phyloP scores from a whole-genome alignment of 1,140 invertebrate species.

The Physella acuta region DNA sequence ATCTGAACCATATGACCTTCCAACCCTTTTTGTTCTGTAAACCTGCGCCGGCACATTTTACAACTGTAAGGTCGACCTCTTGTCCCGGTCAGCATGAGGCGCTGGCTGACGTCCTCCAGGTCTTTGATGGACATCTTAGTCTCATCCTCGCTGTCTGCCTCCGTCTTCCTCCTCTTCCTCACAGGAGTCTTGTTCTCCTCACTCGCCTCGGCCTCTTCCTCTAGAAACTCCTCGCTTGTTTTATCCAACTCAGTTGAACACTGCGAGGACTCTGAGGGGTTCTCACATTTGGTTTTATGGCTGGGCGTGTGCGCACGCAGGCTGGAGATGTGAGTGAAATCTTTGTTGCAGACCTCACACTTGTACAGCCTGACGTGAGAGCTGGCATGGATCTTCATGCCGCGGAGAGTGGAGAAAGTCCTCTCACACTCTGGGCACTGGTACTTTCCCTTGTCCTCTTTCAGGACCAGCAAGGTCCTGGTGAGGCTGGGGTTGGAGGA shows the following conservation, averaged over 20 bases:
- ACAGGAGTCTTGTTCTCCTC: neutral
- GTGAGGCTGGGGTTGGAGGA: neutral
- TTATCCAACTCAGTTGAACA: neutral
- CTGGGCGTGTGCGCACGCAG: constrained; percentile 8
- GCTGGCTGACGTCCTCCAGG: neutral
- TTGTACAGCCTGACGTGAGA: constrained; percentile 20
- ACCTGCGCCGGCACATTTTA: constrained; percentile 17
- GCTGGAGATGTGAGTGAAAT: constrained; percentile 6
- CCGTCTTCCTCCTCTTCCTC: neutral
- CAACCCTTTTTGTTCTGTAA: constrained; percentile 11
- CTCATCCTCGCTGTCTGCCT: constrained; percentile 13
- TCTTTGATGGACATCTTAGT: neutral
- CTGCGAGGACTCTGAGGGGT: neutral
- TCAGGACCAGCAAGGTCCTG: neutral
- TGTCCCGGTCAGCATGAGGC: constrained; percentile 18
- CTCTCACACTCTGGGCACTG: constrained; percentile 12
- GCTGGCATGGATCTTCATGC: constrained; percentile 22
- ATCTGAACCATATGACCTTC: constrained; percentile 13
- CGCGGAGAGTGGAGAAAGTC: constrained; percentile 7
- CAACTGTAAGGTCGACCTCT: constrained; percentile 23
- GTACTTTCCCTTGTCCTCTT: neutral
- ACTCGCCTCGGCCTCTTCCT: neutral
- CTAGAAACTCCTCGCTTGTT: too few species aligned
- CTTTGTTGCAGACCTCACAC: constrained; percentile 17
- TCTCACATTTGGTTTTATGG: neutral